Evolutionary conservation across 2,113 vertebrate species (phyloP).

Genomic region (Gobius niger): DNA sequence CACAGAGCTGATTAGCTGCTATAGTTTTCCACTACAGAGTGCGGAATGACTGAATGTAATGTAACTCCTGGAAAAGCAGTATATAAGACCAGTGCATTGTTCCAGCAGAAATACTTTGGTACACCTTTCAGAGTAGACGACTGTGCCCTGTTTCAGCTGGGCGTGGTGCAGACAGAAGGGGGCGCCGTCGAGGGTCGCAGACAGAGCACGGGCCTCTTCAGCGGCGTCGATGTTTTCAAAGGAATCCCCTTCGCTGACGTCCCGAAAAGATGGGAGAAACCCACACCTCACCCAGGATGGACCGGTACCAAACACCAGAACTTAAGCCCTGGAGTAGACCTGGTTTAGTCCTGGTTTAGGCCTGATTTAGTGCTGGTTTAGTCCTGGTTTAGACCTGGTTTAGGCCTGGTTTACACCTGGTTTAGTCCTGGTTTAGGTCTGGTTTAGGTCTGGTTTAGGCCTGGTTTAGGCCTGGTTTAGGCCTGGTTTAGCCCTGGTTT

Average conservation of each 20-base stretch:
- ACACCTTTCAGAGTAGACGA: too few relatives aligned
- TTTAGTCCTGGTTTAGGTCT: neutral
- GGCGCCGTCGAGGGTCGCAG: conserved; percentile 82
- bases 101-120: too few relatives aligned
- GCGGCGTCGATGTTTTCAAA: conserved; percentile 82
- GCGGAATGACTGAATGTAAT: too few relatives aligned
- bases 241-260: conserved; percentile 87
- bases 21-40: too few relatives aligned
- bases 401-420: neutral
- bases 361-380: neutral
- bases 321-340: neutral
- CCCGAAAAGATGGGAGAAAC: conserved; percentile 79
- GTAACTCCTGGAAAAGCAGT: too few relatives aligned
- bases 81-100: too few relatives aligned
- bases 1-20: too few relatives aligned
- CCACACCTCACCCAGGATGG: conserved; percentile 85
- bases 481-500: neutral
- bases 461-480: neutral
- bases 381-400: neutral
- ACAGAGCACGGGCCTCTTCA: conserved; percentile 68
- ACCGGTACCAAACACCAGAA: conserved; percentile 65
- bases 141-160: conserved; percentile 71
- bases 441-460: neutral
- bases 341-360: neutral
- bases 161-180: conserved; percentile 81